Percentiles rank a stretch among this genome's conserved stretches.
These are phyloP conservation scores for Heliocidaris erythrogramma DNA, from an alignment of 35 echinoderm and acorn worm genomes.

Conservation along the genomic window DNA sequence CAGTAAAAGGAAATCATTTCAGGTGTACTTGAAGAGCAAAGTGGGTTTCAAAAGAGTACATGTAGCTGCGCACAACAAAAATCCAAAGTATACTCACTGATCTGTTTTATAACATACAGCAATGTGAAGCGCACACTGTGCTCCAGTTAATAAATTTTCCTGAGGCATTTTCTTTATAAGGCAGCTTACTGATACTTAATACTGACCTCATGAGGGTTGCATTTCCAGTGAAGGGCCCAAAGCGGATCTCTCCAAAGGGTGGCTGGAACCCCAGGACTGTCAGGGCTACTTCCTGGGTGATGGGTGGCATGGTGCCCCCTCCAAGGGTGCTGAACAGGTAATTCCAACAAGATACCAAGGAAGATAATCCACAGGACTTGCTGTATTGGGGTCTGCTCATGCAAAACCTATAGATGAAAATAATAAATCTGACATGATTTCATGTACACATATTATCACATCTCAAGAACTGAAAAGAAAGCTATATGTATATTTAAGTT, in stretches of 20 bases:
- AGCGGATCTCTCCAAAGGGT: conserved; percentile 77
- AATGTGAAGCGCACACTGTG: no score
- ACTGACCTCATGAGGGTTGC: conserved; percentile 78
- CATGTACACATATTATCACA: neutral
- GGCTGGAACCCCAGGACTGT: conserved; percentile 79
- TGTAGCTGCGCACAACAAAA: no score
- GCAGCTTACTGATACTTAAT: neutral
- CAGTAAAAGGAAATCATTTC: no score
- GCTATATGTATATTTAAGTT: neutral
- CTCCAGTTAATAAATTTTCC: no score
- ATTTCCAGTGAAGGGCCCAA: conserved; percentile 85
- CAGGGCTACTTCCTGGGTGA: conserved; percentile 79
- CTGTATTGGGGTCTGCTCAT: conserved; percentile 79
- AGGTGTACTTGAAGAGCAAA: no score
- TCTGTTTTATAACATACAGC: no score
- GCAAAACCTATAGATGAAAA: conserved; percentile 59
- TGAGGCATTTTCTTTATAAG: no score
- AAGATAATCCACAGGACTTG: conserved; percentile 85
- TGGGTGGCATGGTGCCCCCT: conserved; percentile 56
- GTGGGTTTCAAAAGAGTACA: no score
- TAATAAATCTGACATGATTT: neutral
- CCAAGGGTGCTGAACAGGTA: conserved; percentile 77
- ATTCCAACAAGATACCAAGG: conserved; percentile 82
- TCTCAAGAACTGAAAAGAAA: neutral
- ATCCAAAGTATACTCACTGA: no score